Conservation (phyloP, 2,797 vertebrate species). For the Cossypha dichroa region DNA sequence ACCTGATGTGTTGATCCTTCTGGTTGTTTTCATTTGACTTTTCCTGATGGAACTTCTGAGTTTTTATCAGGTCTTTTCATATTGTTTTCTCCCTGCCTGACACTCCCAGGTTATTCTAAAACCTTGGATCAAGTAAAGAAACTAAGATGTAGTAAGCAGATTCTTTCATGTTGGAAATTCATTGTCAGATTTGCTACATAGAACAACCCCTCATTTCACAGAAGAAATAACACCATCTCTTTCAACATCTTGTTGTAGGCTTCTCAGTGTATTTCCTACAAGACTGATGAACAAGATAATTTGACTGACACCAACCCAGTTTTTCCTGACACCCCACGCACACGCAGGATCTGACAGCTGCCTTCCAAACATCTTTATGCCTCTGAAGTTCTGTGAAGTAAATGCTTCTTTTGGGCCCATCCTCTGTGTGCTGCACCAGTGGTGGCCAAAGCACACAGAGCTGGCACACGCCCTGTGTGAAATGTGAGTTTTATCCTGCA, state of each 20-base stretch:
- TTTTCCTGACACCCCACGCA: neutral
- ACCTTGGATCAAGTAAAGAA: constrained; percentile 53
- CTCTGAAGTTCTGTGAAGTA: neutral
- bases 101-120: constrained; percentile 46
- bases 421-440: neutral
- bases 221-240: constrained; percentile 45
- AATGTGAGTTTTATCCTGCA: neutral
- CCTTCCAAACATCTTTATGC: neutral
- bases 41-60: neutral
- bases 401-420: neutral
- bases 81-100: constrained; percentile 45
- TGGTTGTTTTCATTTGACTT: constrained; percentile 35
- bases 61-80: constrained; percentile 22
- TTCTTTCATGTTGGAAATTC: constrained; percentile 60
- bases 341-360: constrained; percentile 8
- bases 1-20: neutral
- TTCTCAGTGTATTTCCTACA: constrained; percentile 26
- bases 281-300: constrained; percentile 55
- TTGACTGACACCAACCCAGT: constrained; percentile 53
- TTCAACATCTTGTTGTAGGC: constrained; percentile 53
- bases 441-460: neutral
- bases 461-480: neutral
- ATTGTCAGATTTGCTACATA: constrained; percentile 56
- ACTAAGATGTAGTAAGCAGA: constrained; percentile 16
- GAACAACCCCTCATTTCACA: constrained; percentile 56